phyloP scores from a whole-genome alignment of 2,797 vertebrate species.

The Coregonus ussuriensis region DNA sequence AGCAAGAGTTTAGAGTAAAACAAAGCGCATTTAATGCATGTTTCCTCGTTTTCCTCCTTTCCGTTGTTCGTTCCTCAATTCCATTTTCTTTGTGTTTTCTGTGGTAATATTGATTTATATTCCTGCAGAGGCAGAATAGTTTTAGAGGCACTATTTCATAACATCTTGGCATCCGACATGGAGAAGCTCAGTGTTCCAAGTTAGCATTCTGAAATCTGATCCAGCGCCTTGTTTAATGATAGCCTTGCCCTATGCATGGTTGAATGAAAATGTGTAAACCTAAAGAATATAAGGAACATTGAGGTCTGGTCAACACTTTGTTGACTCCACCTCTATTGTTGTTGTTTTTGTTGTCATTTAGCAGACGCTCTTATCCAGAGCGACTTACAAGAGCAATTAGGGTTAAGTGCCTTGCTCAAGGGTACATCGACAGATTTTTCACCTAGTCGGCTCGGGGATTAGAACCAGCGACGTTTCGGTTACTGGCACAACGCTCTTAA shows the following conservation, averaged over 20 bases:
- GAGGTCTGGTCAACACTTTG: not conserved
- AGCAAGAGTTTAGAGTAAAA: constrained; percentile 26
- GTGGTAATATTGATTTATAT: constrained; percentile 34
- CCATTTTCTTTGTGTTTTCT: constrained; percentile 14
- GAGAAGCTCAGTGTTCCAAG: constrained; percentile 13
- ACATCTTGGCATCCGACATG: constrained; percentile 23
- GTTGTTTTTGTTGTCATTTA: too few relatives aligned
- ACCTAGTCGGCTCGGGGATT: too few relatives aligned
- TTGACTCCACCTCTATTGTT: not conserved
- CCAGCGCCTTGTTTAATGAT: constrained; percentile 35
- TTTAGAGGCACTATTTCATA: constrained; percentile 29
- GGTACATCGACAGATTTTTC: too few relatives aligned
- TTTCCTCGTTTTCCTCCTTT: constrained; percentile 32
- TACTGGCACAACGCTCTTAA: too few relatives aligned
- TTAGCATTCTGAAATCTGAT: constrained; percentile 20
- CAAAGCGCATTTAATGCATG: constrained; percentile 19
- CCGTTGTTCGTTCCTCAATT: constrained; percentile 17
- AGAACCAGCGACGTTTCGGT: too few relatives aligned
- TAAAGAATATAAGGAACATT: not conserved
- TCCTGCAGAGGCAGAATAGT: constrained; percentile 20
- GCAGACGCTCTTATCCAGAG: too few relatives aligned
- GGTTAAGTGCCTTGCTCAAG: too few relatives aligned
- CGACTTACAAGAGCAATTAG: too few relatives aligned
- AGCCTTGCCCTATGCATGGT: constrained; percentile 30
- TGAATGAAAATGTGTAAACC: constrained; percentile 23